Evolutionary conservation across 2,113 vertebrate genomes (phyloP), one percentile per base, ranked within the genome.

Genomic region (Myiozetetes cayanensis): DNA sequence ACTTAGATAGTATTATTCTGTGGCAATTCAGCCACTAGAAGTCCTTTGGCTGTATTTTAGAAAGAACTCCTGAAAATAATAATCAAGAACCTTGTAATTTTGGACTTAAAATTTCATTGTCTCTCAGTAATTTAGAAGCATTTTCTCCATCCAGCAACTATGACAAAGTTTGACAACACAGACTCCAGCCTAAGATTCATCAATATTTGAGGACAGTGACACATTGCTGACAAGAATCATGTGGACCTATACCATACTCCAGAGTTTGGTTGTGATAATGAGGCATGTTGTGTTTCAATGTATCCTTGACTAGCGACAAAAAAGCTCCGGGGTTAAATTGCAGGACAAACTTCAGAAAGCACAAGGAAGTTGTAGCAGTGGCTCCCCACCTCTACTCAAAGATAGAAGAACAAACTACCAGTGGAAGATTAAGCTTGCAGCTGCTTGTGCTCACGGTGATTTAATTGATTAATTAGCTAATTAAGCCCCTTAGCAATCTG

Each of bases 391-490:
- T 90, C 33, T 87, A 14, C 8, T 39, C 21, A 52, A 16, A 59
- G n/a, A 37, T 0, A 82, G 15, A 12, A 90, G 55, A 93, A 52
- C 4, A 55, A 82, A 49, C 31, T n/a, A 67, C 17, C 66, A 61
- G 52, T 67, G 47, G n/a, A 49, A 85, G 24, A 91, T 85, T 50
- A 91, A 70, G 61, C 30, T 90, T 73, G n/a, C 22, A 72, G 27
- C 30, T 89, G 47, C 70, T 79, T 84, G 35, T 85, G 81, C 39
- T 46, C 84, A 3, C 52, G 72, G 47, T 84, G 72, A 71, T 87
- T 90, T 72, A 63, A 82, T 85, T 78, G 61, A 86, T 93, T 92
- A 74, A 93, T 91, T 91, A 93, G 88, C 9, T 86, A 86, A 86
- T 89, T 90, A 92, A 65, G 24, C 27, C 35, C 15, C 39, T 92